A percentile compares a stretch with the other conserved stretches of the same genome.
Conservation (phyloP, 2,888 invertebrate species). For the Eumacrocentrus americanus region DNA sequence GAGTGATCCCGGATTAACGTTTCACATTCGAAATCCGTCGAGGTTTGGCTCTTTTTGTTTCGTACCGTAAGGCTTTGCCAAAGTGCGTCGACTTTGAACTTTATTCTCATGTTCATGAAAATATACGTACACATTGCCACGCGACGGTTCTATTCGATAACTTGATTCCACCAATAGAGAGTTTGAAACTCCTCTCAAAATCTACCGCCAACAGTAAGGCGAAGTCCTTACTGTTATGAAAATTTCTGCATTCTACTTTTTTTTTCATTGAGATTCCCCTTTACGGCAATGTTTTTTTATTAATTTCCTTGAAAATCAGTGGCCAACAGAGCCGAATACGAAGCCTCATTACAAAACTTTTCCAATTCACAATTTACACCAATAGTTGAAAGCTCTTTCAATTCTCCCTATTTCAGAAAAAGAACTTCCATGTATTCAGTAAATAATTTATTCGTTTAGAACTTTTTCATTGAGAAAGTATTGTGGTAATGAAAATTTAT, state of each 20-base stretch:
- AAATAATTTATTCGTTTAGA: background rate
- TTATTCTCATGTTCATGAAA: background rate
- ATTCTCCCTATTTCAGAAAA: background rate
- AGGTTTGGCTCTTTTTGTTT: background rate
- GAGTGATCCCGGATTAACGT: constrained; percentile 6
- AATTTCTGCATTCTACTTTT: constrained; percentile 1
- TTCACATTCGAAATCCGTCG: background rate
- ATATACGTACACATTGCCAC: background rate
- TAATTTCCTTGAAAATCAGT: background rate
- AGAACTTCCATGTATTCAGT: background rate
- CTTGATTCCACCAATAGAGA: background rate
- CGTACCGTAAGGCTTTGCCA: background rate
- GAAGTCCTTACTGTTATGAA: constrained; percentile 22
- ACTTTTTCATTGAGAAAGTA: background rate
- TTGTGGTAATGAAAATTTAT: background rate
- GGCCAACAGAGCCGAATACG: background rate
- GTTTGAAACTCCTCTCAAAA: constrained; percentile 24
- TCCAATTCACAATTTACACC: background rate
- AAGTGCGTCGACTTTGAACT: constrained; percentile 3
- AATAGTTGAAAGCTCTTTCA: background rate
- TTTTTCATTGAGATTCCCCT: background rate
- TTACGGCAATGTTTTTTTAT: constrained; percentile 15
- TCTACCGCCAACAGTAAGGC: constrained; percentile 8
- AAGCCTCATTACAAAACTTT: background rate
- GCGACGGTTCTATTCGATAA: constrained; percentile 2